phyloP scores from a whole-genome alignment of 2,888 invertebrate species.

The Phaonia tiefii region DNA sequence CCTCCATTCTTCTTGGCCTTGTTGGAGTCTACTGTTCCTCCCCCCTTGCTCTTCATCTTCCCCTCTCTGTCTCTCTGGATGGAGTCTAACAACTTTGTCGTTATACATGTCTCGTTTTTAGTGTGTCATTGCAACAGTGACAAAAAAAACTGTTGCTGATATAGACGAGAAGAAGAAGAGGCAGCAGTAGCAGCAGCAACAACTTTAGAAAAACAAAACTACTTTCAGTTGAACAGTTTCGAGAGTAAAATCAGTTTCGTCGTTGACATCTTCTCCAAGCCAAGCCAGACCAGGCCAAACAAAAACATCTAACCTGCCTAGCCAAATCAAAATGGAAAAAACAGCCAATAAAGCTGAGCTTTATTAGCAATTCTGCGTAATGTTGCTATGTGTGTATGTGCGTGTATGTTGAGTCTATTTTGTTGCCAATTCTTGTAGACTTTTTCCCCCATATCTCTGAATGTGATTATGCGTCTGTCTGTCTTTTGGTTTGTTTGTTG shows the following conservation, averaged over 20 bases:
- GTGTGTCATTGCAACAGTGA: conserved; percentile 51
- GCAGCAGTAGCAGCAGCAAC: conserved; percentile 6
- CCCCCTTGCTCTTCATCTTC: too few relatives aligned
- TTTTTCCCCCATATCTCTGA: too few relatives aligned
- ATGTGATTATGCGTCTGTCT: background rate
- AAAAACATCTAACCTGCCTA: background rate
- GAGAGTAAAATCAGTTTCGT: conserved; percentile 67
- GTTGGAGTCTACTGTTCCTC: too few relatives aligned
- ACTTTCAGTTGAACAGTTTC: conserved; percentile 70
- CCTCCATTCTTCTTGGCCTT: background rate
- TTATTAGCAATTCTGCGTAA: conserved; percentile 53
- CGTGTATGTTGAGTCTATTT: too few relatives aligned
- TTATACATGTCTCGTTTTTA: conserved; percentile 63
- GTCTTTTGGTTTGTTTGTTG: conserved; percentile 14
- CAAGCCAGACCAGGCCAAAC: background rate
- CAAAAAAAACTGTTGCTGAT: background rate
- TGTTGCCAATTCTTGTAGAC: too few relatives aligned
- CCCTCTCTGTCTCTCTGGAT: background rate
- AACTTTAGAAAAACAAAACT: conserved; percentile 54
- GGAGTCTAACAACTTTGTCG: conserved; percentile 31
- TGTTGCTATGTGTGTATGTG: background rate
- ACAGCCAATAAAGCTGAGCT: conserved; percentile 21
- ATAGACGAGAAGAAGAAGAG: too few relatives aligned
- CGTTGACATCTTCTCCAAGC: conserved; percentile 57
- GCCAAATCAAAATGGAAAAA: background rate